Evolutionary conservation across 2,797 vertebrate species (phyloP).

Genomic region (Coluber constrictor): DNA sequence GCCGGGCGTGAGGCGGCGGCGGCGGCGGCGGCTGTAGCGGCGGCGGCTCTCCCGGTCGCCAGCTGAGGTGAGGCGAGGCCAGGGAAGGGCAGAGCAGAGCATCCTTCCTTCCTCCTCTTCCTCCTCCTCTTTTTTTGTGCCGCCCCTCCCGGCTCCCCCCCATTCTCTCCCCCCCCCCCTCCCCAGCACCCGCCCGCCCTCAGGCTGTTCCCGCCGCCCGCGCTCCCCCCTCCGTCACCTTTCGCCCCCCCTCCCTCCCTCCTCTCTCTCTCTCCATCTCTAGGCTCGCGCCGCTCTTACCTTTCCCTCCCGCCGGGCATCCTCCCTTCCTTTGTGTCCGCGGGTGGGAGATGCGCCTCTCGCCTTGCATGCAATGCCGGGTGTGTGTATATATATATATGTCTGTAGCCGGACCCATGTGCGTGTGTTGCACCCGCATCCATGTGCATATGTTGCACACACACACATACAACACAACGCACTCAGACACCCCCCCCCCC

Average conservation of each 20-base stretch:
- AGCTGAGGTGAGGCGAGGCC: slow-evolving; percentile 69
- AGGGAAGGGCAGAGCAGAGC: slow-evolving; percentile 36
- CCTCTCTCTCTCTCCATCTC: slow-evolving; percentile 9
- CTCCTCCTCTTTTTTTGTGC: slow-evolving; percentile 40
- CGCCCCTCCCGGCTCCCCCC: slow-evolving; percentile 30
- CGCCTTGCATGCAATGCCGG: neutral
- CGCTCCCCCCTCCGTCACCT: too few species aligned
- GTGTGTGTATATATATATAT: neutral
- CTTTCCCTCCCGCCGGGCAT: slow-evolving; percentile 48
- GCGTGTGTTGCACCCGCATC: neutral
- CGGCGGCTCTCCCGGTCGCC: slow-evolving; percentile 52
- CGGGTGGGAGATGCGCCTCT: neutral
- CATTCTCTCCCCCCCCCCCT: neutral
- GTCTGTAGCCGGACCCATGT: neutral
- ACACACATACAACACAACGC: too few species aligned
- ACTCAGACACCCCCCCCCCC: too few species aligned
- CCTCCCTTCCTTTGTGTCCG: slow-evolving; percentile 46
- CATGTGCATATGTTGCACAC: neutral
- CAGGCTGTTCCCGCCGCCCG: neutral
- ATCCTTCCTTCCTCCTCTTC: slow-evolving; percentile 50
- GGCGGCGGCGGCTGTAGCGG: neutral
- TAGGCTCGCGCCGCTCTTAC: slow-evolving; percentile 39
- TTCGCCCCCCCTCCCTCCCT: neutral
- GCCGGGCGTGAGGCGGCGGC: slow-evolving; percentile 35
- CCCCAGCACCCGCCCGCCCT: neutral